phyloP scores from a whole-genome alignment of 2,797 vertebrate genomes.

The Parambassis ranga region DNA sequence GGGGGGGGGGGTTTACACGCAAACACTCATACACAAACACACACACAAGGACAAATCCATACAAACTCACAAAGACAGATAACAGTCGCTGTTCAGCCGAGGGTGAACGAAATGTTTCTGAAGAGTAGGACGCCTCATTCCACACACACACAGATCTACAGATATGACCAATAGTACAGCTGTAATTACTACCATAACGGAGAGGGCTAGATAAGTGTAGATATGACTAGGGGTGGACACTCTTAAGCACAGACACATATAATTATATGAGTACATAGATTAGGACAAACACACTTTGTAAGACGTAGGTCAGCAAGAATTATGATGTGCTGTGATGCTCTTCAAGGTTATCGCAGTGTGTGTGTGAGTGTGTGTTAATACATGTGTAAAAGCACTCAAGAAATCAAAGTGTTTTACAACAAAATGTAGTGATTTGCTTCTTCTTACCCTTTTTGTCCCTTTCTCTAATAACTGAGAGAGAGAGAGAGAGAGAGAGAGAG shows the following conservation, averaged over 20 bases:
- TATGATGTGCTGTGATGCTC: conserved; percentile 6
- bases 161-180: conserved; percentile 20
- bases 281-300: conserved; percentile 2
- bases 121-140: conserved; percentile 26
- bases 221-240: conserved; percentile 28
- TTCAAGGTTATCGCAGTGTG: conserved; percentile 39
- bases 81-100: conserved; percentile 43
- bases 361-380: not conserved
- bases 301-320: conserved; percentile 47
- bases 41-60: conserved; percentile 12
- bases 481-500: not conserved
- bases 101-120: conserved; percentile 38
- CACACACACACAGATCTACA: conserved; percentile 28
- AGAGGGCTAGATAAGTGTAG: conserved; percentile 20
- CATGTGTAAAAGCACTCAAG: conserved; percentile 7
- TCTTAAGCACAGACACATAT: conserved; percentile 34
- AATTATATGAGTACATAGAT: conserved; percentile 45
- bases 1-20: too few species aligned
- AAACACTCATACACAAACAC: not conserved
- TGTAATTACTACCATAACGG: conserved; percentile 55
- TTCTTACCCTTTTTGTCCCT: conserved; percentile 9
- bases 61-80: conserved; percentile 44
- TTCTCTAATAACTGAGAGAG: not conserved
- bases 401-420: conserved; percentile 9
- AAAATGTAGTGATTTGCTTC: conserved; percentile 23